These are phyloP conservation scores for Sinella curviseta DNA, from an alignment of 1,140 invertebrate genomes.

Conservation along the genomic window DNA sequence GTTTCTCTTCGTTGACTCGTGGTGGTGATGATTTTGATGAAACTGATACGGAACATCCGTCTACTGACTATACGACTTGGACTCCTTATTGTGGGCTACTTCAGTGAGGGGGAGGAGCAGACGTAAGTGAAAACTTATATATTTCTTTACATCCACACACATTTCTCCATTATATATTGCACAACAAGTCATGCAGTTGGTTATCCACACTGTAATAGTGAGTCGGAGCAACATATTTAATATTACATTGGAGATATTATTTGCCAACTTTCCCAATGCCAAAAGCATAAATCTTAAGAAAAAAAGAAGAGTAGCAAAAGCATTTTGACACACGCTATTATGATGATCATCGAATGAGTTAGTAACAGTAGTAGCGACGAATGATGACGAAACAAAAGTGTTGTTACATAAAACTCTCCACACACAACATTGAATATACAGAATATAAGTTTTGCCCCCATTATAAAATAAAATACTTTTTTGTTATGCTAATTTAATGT, in stretches of 20 bases:
- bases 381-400: conserved; percentile 1
- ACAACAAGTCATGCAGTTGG: not conserved
- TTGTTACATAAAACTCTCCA: not conserved
- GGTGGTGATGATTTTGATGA: conserved; percentile 11
- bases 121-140: conserved; percentile 9
- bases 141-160: not conserved
- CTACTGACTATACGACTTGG: not conserved
- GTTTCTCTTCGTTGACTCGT: conserved; percentile 17
- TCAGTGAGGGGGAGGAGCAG: conserved; percentile 16
- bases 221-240: no score
- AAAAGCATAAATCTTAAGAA: conserved; percentile 14
- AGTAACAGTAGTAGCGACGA: no score
- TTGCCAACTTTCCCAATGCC: conserved; percentile 19
- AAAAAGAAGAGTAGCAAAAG: not conserved
- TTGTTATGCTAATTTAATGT: conserved; percentile 15
- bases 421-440: not conserved
- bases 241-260: no score
- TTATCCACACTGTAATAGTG: no score
- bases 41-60: conserved; percentile 11
- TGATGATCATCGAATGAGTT: not conserved
- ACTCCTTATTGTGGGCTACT: not conserved
- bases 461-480: not conserved
- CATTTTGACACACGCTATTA: not conserved
- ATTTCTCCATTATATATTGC: no score
- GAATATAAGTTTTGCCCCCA: not conserved